Evolutionary conservation across 1,140 invertebrate genomes (phyloP), one percentile per base, ranked within the genome.

Genomic region (Lepidostoma basale): DNA sequence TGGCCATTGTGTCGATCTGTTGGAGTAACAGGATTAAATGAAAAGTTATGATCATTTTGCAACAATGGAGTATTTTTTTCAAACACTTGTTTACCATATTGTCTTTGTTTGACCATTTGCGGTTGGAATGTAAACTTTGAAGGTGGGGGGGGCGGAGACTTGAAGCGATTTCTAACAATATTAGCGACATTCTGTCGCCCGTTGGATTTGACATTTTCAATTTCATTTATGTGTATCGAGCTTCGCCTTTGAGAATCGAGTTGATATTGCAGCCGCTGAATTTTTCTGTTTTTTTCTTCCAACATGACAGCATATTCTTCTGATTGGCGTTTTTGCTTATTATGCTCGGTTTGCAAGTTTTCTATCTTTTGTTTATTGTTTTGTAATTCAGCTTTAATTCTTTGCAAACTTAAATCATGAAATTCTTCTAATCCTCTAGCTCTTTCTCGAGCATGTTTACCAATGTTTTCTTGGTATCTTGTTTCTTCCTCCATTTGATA

Each of bases 401-500:
- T 82, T 69, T 83, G 78, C 33, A 78, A 36, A 70, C 79, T 81
- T 25, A 81, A 70, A 25, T 68, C 76, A 70, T 83, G 79, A 14
- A 77, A 75, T 75, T 83, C 81, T 74, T 83, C 80, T 63, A 79
- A 72, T 73, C 76, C 78, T 70, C 80, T 75, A 14, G 81, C 70
- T 71, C 80, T 81, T 64, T 83, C 81, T 73, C 76, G 77, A 0
- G 77, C 74, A 67, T 82, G 80, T 70, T 78, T 82, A 5, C 78
- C 80, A 40, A 82, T 68, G 64, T 74, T 79, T 73, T 83, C 81
- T 67, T 82, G 80, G 66, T 82, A 83, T 20, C 79, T 70, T 0
- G 81, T 81, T 60, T 84, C 81, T 72, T 83, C 81, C 75, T 83
- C 78, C 1, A 83, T 76, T 79, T 84, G 82, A 73, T 84, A 84